A percentile compares a stretch with the other conserved stretches of the same genome.
Conservation (phyloP, 2,888 invertebrate genomes). For the Chymomyza fuscimana region DNA sequence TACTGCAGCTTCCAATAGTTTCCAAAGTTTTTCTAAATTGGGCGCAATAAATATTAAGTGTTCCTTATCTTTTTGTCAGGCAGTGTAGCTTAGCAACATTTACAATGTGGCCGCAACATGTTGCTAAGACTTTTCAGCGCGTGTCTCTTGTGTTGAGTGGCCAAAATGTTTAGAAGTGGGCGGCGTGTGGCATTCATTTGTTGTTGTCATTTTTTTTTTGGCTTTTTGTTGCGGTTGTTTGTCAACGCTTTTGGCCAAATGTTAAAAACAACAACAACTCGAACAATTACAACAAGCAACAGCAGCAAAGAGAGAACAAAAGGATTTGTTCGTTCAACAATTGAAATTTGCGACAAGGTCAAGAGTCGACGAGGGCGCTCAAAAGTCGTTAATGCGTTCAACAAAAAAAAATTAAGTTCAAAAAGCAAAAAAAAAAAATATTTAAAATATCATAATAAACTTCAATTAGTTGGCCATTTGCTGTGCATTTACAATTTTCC, state of each 20-base stretch:
- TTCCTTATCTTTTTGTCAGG: not conserved
- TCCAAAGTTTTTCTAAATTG: too few relatives aligned
- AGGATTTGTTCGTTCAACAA: conserved; percentile 36
- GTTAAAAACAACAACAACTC: not conserved
- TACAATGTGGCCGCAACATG: conserved; percentile 4
- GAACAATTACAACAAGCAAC: not conserved
- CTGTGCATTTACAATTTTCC: conserved; percentile 52
- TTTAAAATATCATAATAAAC: conserved; percentile 31
- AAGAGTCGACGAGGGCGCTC: conserved; percentile 47
- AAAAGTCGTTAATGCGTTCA: conserved; percentile 1
- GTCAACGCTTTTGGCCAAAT: conserved; percentile 13
- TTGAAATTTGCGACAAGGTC: conserved; percentile 52
- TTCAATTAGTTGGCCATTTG: conserved; percentile 56
- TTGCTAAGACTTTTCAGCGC: conserved; percentile 23
- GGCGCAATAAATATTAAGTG: too few relatives aligned
- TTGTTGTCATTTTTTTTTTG: conserved; percentile 18
- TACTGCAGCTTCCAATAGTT: too few relatives aligned
- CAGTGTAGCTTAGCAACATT: conserved; percentile 10
- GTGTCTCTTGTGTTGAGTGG: conserved; percentile 11
- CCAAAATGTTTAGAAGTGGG: not conserved
- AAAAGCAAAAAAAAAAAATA: not conserved
- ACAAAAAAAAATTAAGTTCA: not conserved
- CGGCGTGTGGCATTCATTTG: conserved; percentile 12
- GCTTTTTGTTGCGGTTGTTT: conserved; percentile 13
- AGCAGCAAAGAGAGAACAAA: conserved; percentile 28